phyloP scores from a whole-genome alignment of 2,113 vertebrate genomes.

The Egretta garzetta region DNA sequence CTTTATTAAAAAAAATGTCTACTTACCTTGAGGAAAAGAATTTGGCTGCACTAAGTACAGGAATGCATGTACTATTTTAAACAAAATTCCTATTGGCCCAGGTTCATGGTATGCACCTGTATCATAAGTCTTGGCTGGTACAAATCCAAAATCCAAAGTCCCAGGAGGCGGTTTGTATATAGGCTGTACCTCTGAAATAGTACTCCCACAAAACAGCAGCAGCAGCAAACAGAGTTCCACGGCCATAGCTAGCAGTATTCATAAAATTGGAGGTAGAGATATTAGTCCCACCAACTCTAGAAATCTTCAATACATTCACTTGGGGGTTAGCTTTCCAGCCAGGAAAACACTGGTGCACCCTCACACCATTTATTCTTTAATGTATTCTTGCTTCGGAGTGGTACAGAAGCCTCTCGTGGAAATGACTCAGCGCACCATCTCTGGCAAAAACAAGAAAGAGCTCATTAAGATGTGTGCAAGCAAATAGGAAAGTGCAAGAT shows the following conservation, averaged over 20 bases:
- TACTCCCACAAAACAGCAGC: constrained; percentile 72
- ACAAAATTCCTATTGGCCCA: constrained; percentile 86
- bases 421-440: constrained; percentile 39
- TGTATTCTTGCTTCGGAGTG: neutral
- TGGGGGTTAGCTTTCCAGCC: neutral
- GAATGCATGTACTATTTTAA: constrained; percentile 85
- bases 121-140: constrained; percentile 85
- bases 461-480: constrained; percentile 11
- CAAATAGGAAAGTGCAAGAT: neutral
- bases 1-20: neutral
- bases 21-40: constrained; percentile 90
- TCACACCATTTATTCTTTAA: constrained; percentile 13
- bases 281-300: neutral
- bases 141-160: constrained; percentile 86
- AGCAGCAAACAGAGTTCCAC: constrained; percentile 70
- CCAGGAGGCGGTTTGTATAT: constrained; percentile 56
- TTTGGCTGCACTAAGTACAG: constrained; percentile 89
- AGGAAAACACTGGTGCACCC: neutral
- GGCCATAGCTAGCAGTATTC: constrained; percentile 74
- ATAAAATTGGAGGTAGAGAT: constrained; percentile 62
- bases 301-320: constrained; percentile 39
- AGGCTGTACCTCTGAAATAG: constrained; percentile 71
- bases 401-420: neutral
- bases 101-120: constrained; percentile 84
- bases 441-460: constrained; percentile 63